Conservation (phyloP, 2,797 vertebrate species). For the Artibeus lituratus region DNA sequence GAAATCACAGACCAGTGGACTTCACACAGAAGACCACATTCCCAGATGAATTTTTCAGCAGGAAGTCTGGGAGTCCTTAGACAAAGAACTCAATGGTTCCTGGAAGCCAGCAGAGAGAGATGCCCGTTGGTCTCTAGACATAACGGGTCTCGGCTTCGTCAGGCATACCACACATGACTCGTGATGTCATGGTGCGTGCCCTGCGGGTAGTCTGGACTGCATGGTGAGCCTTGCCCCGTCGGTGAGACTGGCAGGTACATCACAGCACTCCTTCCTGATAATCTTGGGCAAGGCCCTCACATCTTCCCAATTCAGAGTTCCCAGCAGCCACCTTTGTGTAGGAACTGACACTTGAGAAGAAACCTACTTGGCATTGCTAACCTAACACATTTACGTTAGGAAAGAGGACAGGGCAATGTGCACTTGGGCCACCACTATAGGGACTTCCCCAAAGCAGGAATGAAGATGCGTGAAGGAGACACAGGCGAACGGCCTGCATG, state of each 20-base stretch:
- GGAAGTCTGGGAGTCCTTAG: background rate
- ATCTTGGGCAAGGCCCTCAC: background rate
- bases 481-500: background rate
- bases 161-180: background rate
- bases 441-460: background rate
- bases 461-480: background rate
- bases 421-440: fast-evolving
- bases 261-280: no score
- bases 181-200: background rate
- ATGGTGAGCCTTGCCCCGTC: background rate
- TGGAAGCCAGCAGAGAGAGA: background rate
- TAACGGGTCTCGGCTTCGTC: background rate
- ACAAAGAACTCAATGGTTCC: background rate
- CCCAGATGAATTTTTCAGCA: background rate
- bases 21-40: background rate
- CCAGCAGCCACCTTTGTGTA: background rate
- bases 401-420: background rate
- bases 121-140: no score
- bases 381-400: background rate
- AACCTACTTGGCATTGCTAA: background rate
- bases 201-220: background rate
- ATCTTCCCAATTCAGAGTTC: background rate
- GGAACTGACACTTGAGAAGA: background rate
- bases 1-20: background rate
- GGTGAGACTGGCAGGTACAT: no score